phyloP scores from a whole-genome alignment of 2,797 vertebrate genomes.

The Xenopus petersii region DNA sequence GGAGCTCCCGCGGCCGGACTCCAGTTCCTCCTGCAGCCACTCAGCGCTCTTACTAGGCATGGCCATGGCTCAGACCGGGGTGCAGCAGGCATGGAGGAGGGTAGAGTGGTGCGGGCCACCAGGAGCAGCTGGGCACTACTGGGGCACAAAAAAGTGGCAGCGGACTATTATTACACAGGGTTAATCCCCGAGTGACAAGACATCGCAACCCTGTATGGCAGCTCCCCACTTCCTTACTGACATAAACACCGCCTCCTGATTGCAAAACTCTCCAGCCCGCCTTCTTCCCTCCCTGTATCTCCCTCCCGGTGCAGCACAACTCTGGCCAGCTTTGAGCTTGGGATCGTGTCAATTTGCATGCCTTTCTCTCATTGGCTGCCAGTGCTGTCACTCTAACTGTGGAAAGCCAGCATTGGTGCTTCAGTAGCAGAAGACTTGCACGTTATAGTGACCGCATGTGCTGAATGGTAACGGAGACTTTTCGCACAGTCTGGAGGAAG shows the following conservation, averaged over 20 bases:
- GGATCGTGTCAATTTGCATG: too few relatives aligned
- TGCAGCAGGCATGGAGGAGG: conserved; percentile 58
- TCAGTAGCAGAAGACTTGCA: too few relatives aligned
- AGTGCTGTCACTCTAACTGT: too few relatives aligned
- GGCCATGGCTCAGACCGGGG: conserved; percentile 78
- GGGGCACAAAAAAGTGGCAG: background rate
- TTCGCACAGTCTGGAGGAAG: too few relatives aligned
- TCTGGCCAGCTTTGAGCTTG: too few relatives aligned
- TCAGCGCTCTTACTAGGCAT: conserved; percentile 90
- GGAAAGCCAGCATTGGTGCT: too few relatives aligned
- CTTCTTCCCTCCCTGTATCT: too few relatives aligned
- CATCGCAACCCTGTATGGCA: background rate
- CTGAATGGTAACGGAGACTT: too few relatives aligned
- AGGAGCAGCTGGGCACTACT: background rate
- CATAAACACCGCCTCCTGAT: background rate
- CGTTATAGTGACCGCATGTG: too few relatives aligned
- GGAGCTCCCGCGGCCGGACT: conserved; percentile 75
- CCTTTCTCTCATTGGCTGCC: too few relatives aligned
- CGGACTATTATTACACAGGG: background rate
- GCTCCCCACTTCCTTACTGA: background rate
- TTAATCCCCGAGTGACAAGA: background rate
- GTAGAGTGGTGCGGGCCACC: background rate
- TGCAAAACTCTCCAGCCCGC: background rate
- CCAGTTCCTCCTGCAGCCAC: conserved; percentile 96
- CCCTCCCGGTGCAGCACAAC: background rate